Evolutionary conservation across 1,140 invertebrate species (phyloP).

Genomic region (Aphaenogaster floridana): DNA sequence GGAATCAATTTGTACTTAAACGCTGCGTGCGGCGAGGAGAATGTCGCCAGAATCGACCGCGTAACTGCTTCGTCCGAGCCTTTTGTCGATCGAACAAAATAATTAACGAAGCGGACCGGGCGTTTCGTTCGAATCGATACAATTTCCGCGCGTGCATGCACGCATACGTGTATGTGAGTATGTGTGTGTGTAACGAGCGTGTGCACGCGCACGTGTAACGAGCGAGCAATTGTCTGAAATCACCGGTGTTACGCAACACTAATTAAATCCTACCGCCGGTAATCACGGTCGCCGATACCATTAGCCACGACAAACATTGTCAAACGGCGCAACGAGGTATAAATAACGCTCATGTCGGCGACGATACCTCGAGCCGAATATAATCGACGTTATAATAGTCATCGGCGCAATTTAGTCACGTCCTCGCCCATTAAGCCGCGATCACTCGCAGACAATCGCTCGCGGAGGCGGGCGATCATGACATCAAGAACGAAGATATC

Average conservation of each 20-base stretch:
- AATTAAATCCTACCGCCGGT: slow-evolving; percentile 49
- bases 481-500: neutral
- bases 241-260: slow-evolving; percentile 48
- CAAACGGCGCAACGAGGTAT: slow-evolving; percentile 45
- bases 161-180: neutral
- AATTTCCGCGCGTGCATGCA: slow-evolving; percentile 35
- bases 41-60: slow-evolving; percentile 54
- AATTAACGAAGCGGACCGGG: slow-evolving; percentile 66
- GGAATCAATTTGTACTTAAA: slow-evolving; percentile 47
- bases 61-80: slow-evolving; percentile 21
- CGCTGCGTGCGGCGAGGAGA: slow-evolving; percentile 26
- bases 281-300: slow-evolving; percentile 20
- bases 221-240: slow-evolving; percentile 62
- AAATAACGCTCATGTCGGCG: slow-evolving; percentile 29
- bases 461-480: neutral
- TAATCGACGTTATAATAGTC: slow-evolving; percentile 17
- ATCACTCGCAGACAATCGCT: neutral
- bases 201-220: neutral
- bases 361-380: slow-evolving; percentile 25
- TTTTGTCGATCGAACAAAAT: slow-evolving; percentile 72
- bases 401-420: slow-evolving; percentile 6
- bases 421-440: slow-evolving; percentile 18
- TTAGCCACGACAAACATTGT: slow-evolving; percentile 53
- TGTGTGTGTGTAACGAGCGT: neutral
- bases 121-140: slow-evolving; percentile 70